phyloP scores from a whole-genome alignment of 2,113 vertebrate species.

The Gambusia holbrooki region DNA sequence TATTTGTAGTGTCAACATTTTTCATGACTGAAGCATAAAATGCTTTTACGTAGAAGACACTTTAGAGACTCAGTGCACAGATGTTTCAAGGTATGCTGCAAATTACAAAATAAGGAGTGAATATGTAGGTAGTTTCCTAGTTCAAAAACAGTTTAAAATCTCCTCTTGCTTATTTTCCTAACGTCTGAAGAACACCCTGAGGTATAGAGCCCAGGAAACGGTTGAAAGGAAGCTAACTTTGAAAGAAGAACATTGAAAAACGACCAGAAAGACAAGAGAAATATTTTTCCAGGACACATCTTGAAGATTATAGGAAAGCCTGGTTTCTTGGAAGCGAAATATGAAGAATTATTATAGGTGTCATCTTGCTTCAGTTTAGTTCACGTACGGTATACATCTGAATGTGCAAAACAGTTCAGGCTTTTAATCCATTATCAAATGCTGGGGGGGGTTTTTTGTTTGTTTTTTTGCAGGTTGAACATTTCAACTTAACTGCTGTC shows the following conservation, averaged over 20 bases:
- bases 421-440: conserved; percentile 7
- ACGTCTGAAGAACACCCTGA: neutral
- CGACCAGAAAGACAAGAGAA: neutral
- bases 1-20: too few species aligned
- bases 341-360: neutral
- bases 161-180: neutral
- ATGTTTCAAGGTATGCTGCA: too few species aligned
- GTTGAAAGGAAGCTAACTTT: too few species aligned
- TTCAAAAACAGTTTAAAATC: neutral
- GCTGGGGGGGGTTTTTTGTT: too few species aligned
- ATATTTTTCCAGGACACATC: neutral
- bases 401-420: neutral
- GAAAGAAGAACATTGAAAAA: neutral
- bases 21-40: too few species aligned
- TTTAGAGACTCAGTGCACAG: too few species aligned
- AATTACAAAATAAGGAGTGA: too few species aligned
- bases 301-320: neutral
- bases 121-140: neutral
- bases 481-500: neutral
- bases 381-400: neutral
- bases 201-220: too few species aligned
- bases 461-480: neutral
- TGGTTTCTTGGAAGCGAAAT: neutral
- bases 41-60: too few species aligned
- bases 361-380: neutral